These are phyloP conservation scores for Muscidifurax raptorellus DNA, from an alignment of 1,140 invertebrate species.

Conservation along the genomic window DNA sequence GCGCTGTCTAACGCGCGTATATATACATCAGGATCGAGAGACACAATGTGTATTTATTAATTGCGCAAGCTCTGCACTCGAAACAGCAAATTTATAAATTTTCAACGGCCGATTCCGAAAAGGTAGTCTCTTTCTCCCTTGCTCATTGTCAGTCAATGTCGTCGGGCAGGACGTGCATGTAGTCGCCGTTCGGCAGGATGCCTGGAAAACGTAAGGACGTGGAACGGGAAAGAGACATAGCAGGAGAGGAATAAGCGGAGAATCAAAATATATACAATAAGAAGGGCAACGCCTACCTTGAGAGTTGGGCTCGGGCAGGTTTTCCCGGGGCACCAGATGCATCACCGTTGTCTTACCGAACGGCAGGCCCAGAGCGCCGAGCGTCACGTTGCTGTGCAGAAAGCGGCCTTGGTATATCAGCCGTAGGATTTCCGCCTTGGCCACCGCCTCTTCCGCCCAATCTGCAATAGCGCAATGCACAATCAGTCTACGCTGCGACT, in stretches of 20 bases:
- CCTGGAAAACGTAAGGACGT: slow-evolving; percentile 58
- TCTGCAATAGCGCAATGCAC: slow-evolving; percentile 78
- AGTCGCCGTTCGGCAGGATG: slow-evolving; percentile 66
- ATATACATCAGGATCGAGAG: too few relatives aligned
- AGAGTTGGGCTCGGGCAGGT: slow-evolving; percentile 98
- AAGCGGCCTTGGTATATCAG: slow-evolving; percentile 99
- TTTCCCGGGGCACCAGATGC: slow-evolving; percentile 99
- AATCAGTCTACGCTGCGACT: background rate
- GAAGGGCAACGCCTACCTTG: slow-evolving; percentile 82
- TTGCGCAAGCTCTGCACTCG: background rate
- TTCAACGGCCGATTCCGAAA: too few relatives aligned
- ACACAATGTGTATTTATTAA: background rate
- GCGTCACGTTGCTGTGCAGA: slow-evolving; percentile 98
- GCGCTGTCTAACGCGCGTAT: background rate
- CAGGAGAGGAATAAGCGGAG: too few relatives aligned
- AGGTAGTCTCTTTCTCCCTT: too few relatives aligned
- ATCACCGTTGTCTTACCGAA: slow-evolving; percentile 98
- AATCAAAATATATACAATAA: too few relatives aligned
- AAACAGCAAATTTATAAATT: background rate
- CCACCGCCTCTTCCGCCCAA: slow-evolving; percentile 96
- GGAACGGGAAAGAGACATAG: background rate
- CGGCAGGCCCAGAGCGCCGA: slow-evolving; percentile 96
- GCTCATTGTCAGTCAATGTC: background rate
- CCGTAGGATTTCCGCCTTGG: slow-evolving; percentile 96
- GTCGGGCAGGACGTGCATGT: slow-evolving; percentile 61